Evolutionary conservation across 2,888 invertebrate species (phyloP), one percentile per base, ranked within the genome.

Genomic region (Ecliptopera silaceata): DNA sequence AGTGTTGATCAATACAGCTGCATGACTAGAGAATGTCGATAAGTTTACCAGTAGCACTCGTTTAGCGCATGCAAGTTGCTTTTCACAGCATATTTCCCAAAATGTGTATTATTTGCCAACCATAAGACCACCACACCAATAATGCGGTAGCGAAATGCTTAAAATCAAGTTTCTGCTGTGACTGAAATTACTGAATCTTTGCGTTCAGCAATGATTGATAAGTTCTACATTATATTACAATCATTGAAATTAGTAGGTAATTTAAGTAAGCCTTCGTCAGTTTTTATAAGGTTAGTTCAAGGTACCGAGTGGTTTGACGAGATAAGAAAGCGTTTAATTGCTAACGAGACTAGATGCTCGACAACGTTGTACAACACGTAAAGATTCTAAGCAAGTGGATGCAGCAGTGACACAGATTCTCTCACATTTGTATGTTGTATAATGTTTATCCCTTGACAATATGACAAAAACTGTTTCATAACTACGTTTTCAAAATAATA

Each of bases 281-380:
- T 61, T 68, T 71, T 71, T 65, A 51, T 55, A 68, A 72, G 73
- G 74, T 75, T 72, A 71, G 71, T 72, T 74, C 70, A 74, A 75
- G 72, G 69, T 69, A 73, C 66, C 56, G 63, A 72, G 74, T 72
- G 67, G 72, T 75, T 68, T 62, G 70, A 69, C 72, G 58, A 74
- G 65, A 78, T 78, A 77, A 78, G 77, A 79, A 79, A 82, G 75
- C 74, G 72, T 74, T 71, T 75, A 76, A 73, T 74, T 69, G 71
- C 68, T 58, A 66, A 68, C 70, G 71, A 36, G 36, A 64, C 65
- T 43, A 38, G 32, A 39, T 50, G 58, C 53, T 47, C 63, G 64
- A 61, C 60, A 71, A 70, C 68, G 72, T 72, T 34, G 47, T 17
- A 52, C 65, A 61, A 26, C 26, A 26, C 5, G 3, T 26, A 69